A percentile compares a stretch with the other conserved stretches of the same genome.
Evolutionary conservation across 2,113 vertebrate species (phyloP).

Genomic region (Urocitellus parryii): DNA sequence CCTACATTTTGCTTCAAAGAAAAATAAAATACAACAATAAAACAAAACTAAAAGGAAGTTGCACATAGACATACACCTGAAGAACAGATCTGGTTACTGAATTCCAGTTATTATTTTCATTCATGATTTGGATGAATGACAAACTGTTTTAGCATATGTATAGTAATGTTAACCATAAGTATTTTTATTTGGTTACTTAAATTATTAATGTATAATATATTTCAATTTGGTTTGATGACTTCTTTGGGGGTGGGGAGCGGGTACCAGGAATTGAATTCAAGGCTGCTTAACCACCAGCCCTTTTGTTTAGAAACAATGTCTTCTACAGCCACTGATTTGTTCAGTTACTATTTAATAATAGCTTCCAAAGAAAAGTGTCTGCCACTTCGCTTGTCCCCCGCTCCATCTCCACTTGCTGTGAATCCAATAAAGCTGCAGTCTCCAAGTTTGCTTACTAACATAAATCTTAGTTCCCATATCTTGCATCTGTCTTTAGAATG

Average conservation of each 20-base stretch:
- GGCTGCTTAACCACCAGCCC: too few species aligned
- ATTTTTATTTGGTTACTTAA: conserved; percentile 32
- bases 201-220: background rate
- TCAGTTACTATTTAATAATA: background rate
- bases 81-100: background rate
- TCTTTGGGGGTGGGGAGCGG: too few species aligned
- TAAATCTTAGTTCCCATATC: background rate
- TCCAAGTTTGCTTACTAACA: background rate
- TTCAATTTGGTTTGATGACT: background rate
- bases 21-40: conserved; percentile 28
- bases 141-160: background rate
- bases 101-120: background rate
- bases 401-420: background rate
- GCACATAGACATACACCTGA: background rate
- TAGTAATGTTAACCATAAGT: background rate
- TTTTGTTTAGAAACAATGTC: too few species aligned
- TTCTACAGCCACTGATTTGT: background rate
- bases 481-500: background rate
- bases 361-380: background rate
- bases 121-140: background rate
- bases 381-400: fast-evolving
- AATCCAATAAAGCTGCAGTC: background rate
- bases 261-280: too few species aligned
- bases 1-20: background rate
- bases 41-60: background rate